These are phyloP conservation scores for Zosterops lateralis DNA, from an alignment of 2,113 vertebrate species.

Conservation along the genomic window DNA sequence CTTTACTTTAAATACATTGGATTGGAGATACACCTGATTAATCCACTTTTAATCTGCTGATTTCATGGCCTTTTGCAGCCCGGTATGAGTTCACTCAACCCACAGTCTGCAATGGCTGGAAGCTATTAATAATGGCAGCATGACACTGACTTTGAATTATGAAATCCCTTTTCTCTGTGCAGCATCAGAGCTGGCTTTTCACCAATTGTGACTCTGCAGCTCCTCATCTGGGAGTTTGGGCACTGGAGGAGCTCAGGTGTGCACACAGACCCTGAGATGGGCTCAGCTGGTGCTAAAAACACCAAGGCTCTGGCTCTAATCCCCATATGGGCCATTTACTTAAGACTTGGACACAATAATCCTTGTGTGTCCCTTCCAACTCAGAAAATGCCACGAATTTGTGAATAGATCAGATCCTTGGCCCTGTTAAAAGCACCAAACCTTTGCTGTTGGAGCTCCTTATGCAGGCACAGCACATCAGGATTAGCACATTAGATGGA, in stretches of 20 bases:
- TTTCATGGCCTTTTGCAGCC: background rate
- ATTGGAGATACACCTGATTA: background rate
- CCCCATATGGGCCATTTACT: background rate
- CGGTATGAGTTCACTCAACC: background rate
- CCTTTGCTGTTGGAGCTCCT: background rate
- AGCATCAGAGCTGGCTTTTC: background rate
- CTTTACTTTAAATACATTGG: slow-evolving; percentile 12
- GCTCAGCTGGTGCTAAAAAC: background rate
- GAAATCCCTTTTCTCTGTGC: background rate
- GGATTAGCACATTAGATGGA: background rate
- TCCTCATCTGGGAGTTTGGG: background rate
- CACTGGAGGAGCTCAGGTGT: background rate
- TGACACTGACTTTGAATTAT: background rate
- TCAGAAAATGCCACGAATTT: background rate
- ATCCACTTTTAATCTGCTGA: background rate
- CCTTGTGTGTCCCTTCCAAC: background rate
- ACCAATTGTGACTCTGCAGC: rapidly evolving
- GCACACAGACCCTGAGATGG: background rate
- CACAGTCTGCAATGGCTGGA: background rate
- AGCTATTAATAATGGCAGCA: background rate
- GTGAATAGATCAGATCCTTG: background rate
- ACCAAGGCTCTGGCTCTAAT: background rate
- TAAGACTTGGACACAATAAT: rapidly evolving
- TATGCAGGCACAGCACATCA: background rate
- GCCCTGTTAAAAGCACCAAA: background rate